A percentile compares a stretch with the other conserved stretches of the same genome.
These are phyloP conservation scores for Drosophila ananassae DNA, from an alignment of 1,140 invertebrate species.

Conservation along the genomic window DNA sequence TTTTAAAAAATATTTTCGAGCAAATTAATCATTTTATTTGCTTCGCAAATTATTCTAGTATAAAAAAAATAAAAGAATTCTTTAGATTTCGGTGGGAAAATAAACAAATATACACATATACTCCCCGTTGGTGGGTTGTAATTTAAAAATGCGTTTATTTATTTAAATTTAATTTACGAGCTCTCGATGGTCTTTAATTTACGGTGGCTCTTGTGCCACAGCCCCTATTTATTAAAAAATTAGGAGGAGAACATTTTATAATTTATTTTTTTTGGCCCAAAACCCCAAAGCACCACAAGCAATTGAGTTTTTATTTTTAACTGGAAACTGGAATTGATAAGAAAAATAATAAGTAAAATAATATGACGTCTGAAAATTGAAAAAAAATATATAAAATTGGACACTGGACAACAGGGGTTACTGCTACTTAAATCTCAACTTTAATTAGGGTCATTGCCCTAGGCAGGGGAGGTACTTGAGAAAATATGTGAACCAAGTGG, in stretches of 20 bases:
- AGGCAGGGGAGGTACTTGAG: constrained; percentile 32
- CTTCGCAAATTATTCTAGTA: no score
- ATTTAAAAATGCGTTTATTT: constrained; percentile 62
- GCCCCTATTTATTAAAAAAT: no score
- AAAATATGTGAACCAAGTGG: constrained; percentile 35
- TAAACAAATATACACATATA: constrained; percentile 23
- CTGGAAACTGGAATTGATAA: constrained; percentile 19
- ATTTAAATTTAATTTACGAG: constrained; percentile 58
- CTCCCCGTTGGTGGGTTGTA: constrained; percentile 32
- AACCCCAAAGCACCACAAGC: no score
- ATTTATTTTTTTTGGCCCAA: no score
- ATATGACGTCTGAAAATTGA: constrained; percentile 54
- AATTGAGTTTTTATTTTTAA: no score
- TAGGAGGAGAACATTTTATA: no score
- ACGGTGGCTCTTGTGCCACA: no score
- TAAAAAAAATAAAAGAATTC: background rate
- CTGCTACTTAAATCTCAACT: background rate
- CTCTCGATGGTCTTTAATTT: constrained; percentile 30
- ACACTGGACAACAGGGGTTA: constrained; percentile 10
- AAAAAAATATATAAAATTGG: background rate
- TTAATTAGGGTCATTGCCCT: constrained; percentile 41
- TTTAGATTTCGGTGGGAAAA: background rate
- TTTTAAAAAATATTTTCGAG: background rate
- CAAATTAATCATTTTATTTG: no score
- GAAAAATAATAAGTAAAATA: constrained; percentile 32